phyloP scores from a whole-genome alignment of 2,113 vertebrate species.

The Struthio camelus region DNA sequence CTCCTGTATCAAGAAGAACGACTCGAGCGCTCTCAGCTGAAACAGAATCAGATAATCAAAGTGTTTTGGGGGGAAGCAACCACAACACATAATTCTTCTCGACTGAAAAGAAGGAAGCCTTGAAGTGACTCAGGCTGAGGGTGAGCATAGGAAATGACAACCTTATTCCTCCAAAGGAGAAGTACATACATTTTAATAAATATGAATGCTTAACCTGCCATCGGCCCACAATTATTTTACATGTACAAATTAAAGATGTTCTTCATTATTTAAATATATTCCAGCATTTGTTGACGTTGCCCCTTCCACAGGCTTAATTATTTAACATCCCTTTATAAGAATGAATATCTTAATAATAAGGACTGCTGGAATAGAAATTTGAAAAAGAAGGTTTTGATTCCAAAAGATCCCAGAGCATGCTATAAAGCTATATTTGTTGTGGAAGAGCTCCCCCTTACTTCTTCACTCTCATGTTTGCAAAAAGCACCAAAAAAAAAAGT shows the following conservation, averaged over 20 bases:
- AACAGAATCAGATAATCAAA: constrained; percentile 68
- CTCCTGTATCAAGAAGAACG: constrained; percentile 29
- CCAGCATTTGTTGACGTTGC: constrained; percentile 72
- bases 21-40: constrained; percentile 56
- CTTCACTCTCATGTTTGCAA: constrained; percentile 61
- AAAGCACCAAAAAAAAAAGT: constrained; percentile 38
- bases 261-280: constrained; percentile 81
- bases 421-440: constrained; percentile 73
- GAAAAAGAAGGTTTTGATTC: constrained; percentile 36
- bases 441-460: constrained; percentile 85
- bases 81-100: constrained; percentile 67
- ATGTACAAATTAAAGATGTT: constrained; percentile 71
- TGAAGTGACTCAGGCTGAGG: constrained; percentile 64
- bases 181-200: constrained; percentile 63
- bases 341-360: constrained; percentile 79
- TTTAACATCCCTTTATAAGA: constrained; percentile 73
- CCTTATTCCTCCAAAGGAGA: constrained; percentile 43
- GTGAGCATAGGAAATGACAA: constrained; percentile 45
- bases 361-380: constrained; percentile 35
- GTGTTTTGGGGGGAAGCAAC: constrained; percentile 66
- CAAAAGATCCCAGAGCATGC: constrained; percentile 62
- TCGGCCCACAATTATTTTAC: constrained; percentile 65
- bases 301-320: constrained; percentile 74
- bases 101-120: constrained; percentile 64
- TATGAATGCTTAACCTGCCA: constrained; percentile 54